These are phyloP conservation scores for Mizuhopecten yessoensis DNA, from an alignment of 1,140 invertebrate genomes.

Conservation along the genomic window DNA sequence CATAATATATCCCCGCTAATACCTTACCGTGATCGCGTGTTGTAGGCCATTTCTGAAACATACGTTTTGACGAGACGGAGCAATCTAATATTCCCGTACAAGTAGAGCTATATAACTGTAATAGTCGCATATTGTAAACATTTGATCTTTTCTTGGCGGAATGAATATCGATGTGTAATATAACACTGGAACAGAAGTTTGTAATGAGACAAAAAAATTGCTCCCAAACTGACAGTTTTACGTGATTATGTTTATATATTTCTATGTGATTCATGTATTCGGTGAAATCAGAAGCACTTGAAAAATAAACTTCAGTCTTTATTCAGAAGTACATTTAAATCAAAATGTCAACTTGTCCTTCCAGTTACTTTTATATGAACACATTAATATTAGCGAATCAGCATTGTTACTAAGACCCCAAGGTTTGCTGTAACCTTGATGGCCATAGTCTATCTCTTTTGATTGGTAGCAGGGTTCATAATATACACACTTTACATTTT, in stretches of 20 bases:
- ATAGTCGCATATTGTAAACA: neutral
- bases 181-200: neutral
- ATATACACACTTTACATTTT: too few species aligned
- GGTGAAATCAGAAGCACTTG: neutral
- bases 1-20: neutral
- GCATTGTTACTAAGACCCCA: too few species aligned
- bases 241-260: neutral
- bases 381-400: too few species aligned
- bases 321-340: too few species aligned
- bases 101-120: neutral
- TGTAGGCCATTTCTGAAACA: neutral
- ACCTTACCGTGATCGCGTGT: neutral
- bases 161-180: neutral
- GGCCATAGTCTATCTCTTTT: too few species aligned
- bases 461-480: too few species aligned
- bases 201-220: neutral
- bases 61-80: neutral
- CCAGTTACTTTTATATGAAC: too few species aligned
- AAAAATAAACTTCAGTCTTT: neutral
- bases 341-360: too few species aligned
- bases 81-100: neutral
- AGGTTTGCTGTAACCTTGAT: too few species aligned
- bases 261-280: neutral
- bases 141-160: neutral
- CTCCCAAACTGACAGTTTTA: neutral